These are phyloP conservation scores for Bergia puertoricense DNA, from an alignment of 92 coral and sea anemone genomes.

Conservation along the genomic window DNA sequence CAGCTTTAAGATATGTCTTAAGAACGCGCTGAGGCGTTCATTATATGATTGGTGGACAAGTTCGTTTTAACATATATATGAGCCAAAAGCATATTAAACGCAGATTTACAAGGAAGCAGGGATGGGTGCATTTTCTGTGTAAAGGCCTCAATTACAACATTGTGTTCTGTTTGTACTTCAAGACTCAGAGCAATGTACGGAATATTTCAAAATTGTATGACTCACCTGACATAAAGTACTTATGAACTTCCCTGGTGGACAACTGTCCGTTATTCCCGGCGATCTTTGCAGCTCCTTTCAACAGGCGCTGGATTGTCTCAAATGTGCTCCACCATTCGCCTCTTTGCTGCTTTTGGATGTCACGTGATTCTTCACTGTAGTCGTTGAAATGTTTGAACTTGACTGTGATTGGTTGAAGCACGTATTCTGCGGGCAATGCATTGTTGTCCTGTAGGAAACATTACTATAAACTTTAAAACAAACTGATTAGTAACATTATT, in stretches of 20 bases:
- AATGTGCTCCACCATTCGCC: slow-evolving; percentile 80
- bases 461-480: not conserved
- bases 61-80: no score
- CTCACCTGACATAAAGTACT: slow-evolving; percentile 78
- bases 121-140: no score
- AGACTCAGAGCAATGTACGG: not conserved
- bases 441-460: slow-evolving; percentile 62
- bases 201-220: not conserved
- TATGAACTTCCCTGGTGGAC: slow-evolving; percentile 63
- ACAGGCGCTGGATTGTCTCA: slow-evolving; percentile 65
- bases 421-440: slow-evolving; percentile 76
- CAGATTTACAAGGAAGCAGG: no score
- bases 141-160: no score
- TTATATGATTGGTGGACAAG: no score
- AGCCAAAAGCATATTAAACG: no score
- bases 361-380: slow-evolving; percentile 62
- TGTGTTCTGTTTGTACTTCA: no score
- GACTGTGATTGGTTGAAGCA: slow-evolving; percentile 82
- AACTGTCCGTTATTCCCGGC: slow-evolving; percentile 63
- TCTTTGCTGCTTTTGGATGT: slow-evolving; percentile 54
- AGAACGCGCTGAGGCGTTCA: no score
- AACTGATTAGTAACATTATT: no score
- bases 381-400: slow-evolving; percentile 68
- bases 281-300: slow-evolving; percentile 60
- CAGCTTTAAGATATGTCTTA: no score